Conservation (phyloP, 1,140 invertebrate species). For the Brachionus plicatilis region DNA sequence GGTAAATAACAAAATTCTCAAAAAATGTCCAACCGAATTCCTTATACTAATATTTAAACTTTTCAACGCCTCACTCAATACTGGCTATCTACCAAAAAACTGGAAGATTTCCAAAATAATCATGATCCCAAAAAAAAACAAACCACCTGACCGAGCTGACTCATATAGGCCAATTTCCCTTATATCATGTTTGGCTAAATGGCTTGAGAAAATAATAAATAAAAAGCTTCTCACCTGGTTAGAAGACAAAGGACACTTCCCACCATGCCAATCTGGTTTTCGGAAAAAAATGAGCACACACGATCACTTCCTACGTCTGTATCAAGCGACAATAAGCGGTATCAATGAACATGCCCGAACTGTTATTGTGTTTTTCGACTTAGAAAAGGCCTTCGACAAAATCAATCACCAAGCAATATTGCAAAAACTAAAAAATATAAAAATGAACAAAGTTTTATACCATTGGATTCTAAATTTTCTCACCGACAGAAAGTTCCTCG, state of each 20-base stretch:
- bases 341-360: too few relatives aligned
- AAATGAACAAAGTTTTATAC: too few relatives aligned
- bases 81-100: background rate
- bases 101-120: conserved; percentile 40
- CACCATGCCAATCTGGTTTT: conserved; percentile 7
- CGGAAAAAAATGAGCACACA: background rate
- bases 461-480: too few relatives aligned
- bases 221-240: background rate
- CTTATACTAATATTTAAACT: background rate
- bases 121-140: conserved; percentile 42
- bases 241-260: background rate
- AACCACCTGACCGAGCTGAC: background rate
- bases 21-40: background rate
- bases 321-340: too few relatives aligned
- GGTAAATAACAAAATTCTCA: background rate
- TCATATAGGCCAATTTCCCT: conserved; percentile 42
- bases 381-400: too few relatives aligned
- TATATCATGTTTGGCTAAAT: conserved; percentile 21
- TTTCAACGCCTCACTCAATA: background rate
- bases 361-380: too few relatives aligned
- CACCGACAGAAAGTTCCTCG: too few relatives aligned
- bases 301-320: background rate
- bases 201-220: conserved; percentile 41
- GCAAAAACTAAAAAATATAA: too few relatives aligned
- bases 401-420: too few relatives aligned